Conservation (phyloP, 2,113 vertebrate genomes). For the Chamaetylas fuelleborni region DNA sequence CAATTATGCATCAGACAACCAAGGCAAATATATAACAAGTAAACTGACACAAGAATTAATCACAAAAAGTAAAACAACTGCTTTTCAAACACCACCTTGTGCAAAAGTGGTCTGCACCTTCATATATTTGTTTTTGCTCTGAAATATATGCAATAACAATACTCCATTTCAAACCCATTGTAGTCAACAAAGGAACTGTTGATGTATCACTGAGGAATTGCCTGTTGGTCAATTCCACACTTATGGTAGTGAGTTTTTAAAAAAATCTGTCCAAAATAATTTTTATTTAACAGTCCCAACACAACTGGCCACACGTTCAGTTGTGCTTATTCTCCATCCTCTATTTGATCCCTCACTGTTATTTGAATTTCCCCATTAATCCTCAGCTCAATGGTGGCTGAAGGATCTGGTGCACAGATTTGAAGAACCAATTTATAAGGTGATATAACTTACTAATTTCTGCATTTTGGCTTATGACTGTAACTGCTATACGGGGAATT, state of each 20-base stretch:
- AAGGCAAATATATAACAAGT: not conserved
- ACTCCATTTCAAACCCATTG: not conserved
- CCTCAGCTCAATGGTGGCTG: fast-evolving
- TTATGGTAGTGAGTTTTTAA: fast-evolving
- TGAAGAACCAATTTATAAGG: not conserved
- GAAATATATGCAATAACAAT: not conserved
- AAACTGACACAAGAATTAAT: not conserved
- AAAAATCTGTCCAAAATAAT: not conserved
- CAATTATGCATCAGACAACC: not conserved
- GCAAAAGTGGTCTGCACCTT: not conserved
- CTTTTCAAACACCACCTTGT: not conserved
- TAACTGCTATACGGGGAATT: not conserved
- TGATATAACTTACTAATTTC: not conserved
- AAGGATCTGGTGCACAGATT: not conserved
- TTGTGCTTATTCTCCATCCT: not conserved
- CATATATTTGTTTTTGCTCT: not conserved
- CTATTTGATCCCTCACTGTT: not conserved
- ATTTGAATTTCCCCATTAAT: not conserved
- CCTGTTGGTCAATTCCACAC: not conserved
- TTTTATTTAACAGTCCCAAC: not conserved
- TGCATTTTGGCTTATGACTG: not conserved
- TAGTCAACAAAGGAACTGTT: not conserved
- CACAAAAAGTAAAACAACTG: not conserved
- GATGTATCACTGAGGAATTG: not conserved
- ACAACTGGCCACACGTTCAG: not conserved